Conservation (phyloP, 2,113 vertebrate species). For the Nematolebias whitei region DNA sequence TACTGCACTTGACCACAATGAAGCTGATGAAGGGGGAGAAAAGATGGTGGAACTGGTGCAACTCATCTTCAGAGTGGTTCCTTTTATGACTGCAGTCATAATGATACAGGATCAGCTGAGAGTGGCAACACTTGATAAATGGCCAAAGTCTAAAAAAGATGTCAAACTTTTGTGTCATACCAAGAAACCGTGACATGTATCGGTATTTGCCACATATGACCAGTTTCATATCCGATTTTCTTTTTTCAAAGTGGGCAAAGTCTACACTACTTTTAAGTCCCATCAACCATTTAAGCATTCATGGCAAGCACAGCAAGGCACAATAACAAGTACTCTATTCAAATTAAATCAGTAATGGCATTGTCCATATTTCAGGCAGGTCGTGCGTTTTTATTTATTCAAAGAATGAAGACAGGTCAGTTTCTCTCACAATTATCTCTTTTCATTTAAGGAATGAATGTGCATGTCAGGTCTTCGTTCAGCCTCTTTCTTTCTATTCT, state of each 20-base stretch:
- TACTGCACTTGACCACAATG: constrained; percentile 44
- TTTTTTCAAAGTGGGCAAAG: constrained; percentile 45
- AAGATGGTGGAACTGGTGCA: constrained; percentile 24
- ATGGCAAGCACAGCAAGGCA: constrained; percentile 49
- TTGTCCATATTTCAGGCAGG: constrained; percentile 83
- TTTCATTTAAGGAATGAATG: constrained; percentile 83
- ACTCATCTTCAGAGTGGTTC: constrained; percentile 53
- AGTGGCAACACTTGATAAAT: constrained; percentile 29
- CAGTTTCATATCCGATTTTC: too few species aligned
- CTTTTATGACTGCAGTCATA: constrained; percentile 52
- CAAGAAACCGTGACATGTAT: constrained; percentile 15
- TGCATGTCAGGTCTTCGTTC: constrained; percentile 77
- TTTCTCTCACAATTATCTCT: constrained; percentile 82
- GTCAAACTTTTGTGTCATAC: constrained; percentile 7
- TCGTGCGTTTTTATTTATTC: constrained; percentile 83
- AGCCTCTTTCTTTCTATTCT: constrained; percentile 69
- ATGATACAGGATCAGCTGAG: constrained; percentile 36
- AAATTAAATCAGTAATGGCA: constrained; percentile 83
- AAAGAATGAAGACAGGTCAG: constrained; percentile 80
- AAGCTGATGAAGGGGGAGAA: constrained; percentile 26
- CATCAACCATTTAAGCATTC: constrained; percentile 67
- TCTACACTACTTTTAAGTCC: constrained; percentile 58
- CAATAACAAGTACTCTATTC: constrained; percentile 81
- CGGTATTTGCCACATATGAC: constrained; percentile 28
- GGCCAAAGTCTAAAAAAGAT: constrained; percentile 1